Evolutionary conservation across 2,888 invertebrate genomes (phyloP), one percentile per base, ranked within the genome.

Genomic region (Drosophila mayaguana): DNA sequence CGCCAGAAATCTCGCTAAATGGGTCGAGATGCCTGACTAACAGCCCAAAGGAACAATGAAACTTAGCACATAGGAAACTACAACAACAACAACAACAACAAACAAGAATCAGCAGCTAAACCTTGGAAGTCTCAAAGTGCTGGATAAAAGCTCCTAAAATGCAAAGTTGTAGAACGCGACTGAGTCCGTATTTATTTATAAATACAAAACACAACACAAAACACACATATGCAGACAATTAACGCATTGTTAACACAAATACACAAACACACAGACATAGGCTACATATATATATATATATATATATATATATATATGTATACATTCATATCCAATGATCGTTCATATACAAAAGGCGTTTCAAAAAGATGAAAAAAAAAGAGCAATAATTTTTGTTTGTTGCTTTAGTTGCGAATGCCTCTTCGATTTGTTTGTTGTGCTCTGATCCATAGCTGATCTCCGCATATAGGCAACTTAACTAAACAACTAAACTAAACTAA

Each of bases 1-100:
- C 85, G 96, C 96, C 85, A 95, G 96, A 92, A 97, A 97, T 63
- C 95, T 96, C 89, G 98, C 97, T 59, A 95, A 96, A 91, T 97
- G 96, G 95, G 92, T 95, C 74, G 93, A 93, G 77, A 79, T 91
- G 75, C 80, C 78, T 82, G 91, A 92, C 86, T 92, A 92, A 92
- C 65, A 75, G 77, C 77, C 77, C 71, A 57, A 22, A 72, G 66
- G 77, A 76, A 86, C 74, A 80, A 78, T 62, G 57, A 70, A 59
- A 48, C 34, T 51, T 57, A 67, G 18, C 16, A 67, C 16, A 66
- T 48, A 57, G 22, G 25, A 54, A 40, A 40, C 25, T 40, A 54
- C 54, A 55, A 55, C 51, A 48, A 62, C 60, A 56, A 53, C 20
- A 56, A 55, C 40, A 59, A 40, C 56, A 54, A 53, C 45, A 72